Evolutionary conservation across 2,888 invertebrate species (phyloP), one percentile per base, ranked within the genome.

Genomic region (Morinoia aosen): DNA sequence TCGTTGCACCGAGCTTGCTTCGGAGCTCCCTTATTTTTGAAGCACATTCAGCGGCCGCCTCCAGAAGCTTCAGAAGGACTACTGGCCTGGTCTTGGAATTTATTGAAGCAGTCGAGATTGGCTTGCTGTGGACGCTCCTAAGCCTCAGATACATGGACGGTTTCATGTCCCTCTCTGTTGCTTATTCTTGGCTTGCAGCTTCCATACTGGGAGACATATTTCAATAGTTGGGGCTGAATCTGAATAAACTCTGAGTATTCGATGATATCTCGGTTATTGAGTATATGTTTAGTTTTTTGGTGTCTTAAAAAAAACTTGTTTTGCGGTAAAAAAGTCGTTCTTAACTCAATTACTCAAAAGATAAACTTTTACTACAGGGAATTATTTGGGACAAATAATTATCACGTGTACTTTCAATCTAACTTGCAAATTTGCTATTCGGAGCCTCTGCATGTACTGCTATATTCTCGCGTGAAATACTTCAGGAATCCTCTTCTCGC

Each of bases 41-140:
- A 33, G 33, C 33, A 2, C 76, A 76, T 33, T 90, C 40, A 40
- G 16, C 19, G 90, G 40, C 40, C 8, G 90, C 40, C 48, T 90
- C 48, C 14, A 10, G 1, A 1, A 19, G 19, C 90, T 16, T 90
- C 40, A 7, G 11, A 39, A 19, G 90, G 90, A 90, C 48, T 40
- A 39, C 90, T 90, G 90, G 39, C 8, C 33, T 39, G 40, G 48
- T 40, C 39, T 1, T 90, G 90, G 90, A 90, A 40, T 90, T 90
- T 90, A 90, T 90, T 90, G 90, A 90, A 90, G 90, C 90, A 12
- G 33, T 19, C 12, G 40, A 90, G 48, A 90, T 90, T 90, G 90
- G 40, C 90, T 90, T 39, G 90, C 90, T 76, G 90, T 90, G 90
- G 90, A 16, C 90, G 90, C 90, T 90, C 48, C 19, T 40, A 40